A percentile compares a stretch with the other conserved stretches of the same genome.
These are phyloP conservation scores for Hypomecis atomaria DNA, from an alignment of 2,888 invertebrate genomes.

Conservation along the genomic window DNA sequence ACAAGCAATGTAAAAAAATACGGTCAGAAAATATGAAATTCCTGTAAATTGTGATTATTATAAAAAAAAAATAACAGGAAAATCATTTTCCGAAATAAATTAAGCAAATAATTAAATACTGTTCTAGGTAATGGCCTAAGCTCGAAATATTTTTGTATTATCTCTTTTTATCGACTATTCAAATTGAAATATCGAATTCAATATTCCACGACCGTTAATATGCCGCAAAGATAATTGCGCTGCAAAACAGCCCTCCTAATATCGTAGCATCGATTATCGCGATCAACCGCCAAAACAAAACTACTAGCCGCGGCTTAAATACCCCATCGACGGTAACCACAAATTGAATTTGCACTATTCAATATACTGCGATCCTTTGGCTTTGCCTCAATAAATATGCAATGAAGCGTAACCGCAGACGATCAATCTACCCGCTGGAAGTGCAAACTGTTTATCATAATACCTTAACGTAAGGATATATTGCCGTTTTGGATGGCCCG, in stretches of 20 bases:
- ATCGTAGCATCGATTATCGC: conserved; percentile 8
- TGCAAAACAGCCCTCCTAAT: conserved; percentile 1
- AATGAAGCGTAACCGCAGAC: conserved; percentile 58
- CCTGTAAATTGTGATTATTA: too few species aligned
- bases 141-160: too few species aligned
- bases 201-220: neutral
- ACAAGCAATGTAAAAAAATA: too few species aligned
- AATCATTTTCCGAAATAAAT: too few species aligned
- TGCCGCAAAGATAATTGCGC: too few species aligned
- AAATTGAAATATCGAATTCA: neutral
- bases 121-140: too few species aligned
- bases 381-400: conserved; percentile 70
- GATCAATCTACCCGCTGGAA: conserved; percentile 67
- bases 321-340: conserved; percentile 35
- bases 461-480: conserved; percentile 55
- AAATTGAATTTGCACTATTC: conserved; percentile 58
- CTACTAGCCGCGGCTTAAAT: conserved; percentile 25
- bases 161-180: neutral
- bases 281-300: conserved; percentile 18
- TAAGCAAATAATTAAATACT: too few species aligned
- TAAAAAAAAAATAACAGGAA: too few species aligned
- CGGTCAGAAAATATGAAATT: too few species aligned
- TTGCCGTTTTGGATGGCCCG: conserved; percentile 37
- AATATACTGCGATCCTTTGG: conserved; percentile 53
- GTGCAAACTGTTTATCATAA: conserved; percentile 72